Evolutionary conservation across 1,140 invertebrate species (phyloP), one percentile per base, ranked within the genome.

Genomic region (Capitella teleta): DNA sequence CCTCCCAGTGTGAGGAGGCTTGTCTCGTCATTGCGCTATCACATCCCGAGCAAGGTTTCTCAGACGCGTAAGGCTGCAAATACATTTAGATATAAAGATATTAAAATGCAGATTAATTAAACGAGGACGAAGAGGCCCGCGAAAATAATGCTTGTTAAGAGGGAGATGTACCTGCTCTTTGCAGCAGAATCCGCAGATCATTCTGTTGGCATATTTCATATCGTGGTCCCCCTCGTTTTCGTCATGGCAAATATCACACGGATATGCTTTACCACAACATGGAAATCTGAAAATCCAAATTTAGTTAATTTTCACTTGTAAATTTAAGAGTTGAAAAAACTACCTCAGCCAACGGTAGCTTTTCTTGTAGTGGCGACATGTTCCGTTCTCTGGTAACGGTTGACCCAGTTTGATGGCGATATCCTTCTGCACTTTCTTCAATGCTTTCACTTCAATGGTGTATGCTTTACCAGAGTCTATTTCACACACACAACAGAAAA

Each of bases 141-240:
- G 4, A 12, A 3, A 12, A 21, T 38, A 16, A 40, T 40, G 38
- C n/a, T n/a, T n/a, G n/a, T n/a, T n/a, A n/a, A 8, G 19, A n/a
- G 12, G 8, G 21, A 30, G 5, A 36, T 3, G 12, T 46, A 71
- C 67, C 63, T 74, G 72, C 53, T 74, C 71, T 53, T 62, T 70
- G 41, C 65, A 66, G 51, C 72, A 74, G 56, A 67, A 71, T n/a
- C 72, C 72, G 61, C 72, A 74, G 28, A 74, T 63, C 62, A 74
- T 71, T 42, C 71, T 46, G 36, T 61, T 71, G 42, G 72, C 72
- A 51, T 57, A 61, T 51, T 62, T 62, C 68, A 73, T 73, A 44
- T 73, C 71, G 55, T 74, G 72, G 42, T 59, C 59, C 14, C 51
- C 54, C 51, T 70, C 69, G 18, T 69, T 63, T 36, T 68, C 66